Evolutionary conservation across 2,797 vertebrate species (phyloP).

Genomic region (Corythornis leucogaster): DNA sequence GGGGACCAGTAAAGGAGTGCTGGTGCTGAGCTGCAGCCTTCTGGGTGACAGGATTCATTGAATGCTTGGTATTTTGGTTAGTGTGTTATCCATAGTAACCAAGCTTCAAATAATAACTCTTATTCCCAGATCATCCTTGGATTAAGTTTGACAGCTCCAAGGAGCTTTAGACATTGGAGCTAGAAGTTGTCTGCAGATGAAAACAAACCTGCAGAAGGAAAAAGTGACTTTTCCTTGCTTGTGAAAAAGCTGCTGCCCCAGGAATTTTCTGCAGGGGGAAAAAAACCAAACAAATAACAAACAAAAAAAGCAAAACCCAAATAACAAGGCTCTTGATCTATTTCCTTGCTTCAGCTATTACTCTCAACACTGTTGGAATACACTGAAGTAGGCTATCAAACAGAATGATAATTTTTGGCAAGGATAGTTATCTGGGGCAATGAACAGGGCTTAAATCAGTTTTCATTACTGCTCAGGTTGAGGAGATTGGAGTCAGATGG

Average conservation of each 20-base stretch:
- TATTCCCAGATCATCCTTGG: constrained; percentile 16
- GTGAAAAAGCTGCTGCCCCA: neutral
- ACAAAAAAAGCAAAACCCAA: too few relatives aligned
- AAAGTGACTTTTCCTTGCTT: neutral
- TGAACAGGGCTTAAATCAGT: neutral
- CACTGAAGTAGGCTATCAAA: neutral
- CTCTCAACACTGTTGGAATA: neutral
- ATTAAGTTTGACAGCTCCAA: neutral
- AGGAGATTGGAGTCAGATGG: neutral
- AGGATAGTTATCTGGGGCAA: neutral
- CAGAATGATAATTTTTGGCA: neutral
- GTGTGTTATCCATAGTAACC: neutral
- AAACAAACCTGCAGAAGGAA: neutral
- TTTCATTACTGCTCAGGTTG: neutral
- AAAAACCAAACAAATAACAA: too few relatives aligned
- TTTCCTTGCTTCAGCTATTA: neutral
- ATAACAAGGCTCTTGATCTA: neutral
- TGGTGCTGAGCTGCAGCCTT: neutral
- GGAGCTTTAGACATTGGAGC: neutral
- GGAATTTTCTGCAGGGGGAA: neutral
- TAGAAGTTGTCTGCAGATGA: neutral
- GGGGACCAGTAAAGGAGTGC: neutral
- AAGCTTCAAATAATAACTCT: neutral
- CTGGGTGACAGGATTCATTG: neutral
- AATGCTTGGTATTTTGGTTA: neutral